Evolutionary conservation across 2,113 vertebrate genomes (phyloP).

Genomic region (Burhinus oedicnemus): DNA sequence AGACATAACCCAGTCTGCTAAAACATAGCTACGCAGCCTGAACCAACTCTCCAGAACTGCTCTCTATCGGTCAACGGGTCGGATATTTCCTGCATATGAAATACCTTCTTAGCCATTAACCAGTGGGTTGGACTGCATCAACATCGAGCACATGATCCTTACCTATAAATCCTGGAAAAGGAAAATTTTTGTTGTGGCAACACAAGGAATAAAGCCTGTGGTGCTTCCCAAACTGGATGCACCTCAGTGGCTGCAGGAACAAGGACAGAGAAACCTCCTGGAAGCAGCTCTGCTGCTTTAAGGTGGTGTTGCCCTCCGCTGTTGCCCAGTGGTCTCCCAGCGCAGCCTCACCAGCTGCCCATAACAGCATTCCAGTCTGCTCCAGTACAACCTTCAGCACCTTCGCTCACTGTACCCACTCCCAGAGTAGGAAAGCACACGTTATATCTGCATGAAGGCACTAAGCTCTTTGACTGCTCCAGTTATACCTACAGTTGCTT

Average conservation of each 20-base stretch:
- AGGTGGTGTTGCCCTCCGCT: neutral
- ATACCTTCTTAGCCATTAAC: neutral
- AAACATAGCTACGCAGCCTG: neutral
- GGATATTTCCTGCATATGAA: neutral
- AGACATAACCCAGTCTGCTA: neutral
- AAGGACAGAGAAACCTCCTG: neutral
- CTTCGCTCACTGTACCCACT: neutral
- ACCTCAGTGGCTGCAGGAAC: neutral
- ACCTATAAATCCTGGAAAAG: neutral
- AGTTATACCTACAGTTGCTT: neutral
- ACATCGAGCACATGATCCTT: fast-evolving
- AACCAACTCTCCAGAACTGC: neutral
- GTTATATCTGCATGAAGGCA: neutral
- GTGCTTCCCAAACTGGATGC: neutral
- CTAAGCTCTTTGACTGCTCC: neutral
- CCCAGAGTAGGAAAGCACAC: neutral
- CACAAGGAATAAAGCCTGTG: neutral
- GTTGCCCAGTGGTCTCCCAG: neutral
- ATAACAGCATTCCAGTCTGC: neutral
- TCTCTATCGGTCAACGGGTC: neutral
- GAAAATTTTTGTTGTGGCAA: neutral
- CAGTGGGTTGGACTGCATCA: fast-evolving
- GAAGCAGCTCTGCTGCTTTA: neutral
- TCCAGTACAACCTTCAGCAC: neutral
- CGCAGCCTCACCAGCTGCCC: neutral